These are phyloP conservation scores for Sympetrum striolatum DNA, from an alignment of 2,888 invertebrate genomes.

Conservation along the genomic window DNA sequence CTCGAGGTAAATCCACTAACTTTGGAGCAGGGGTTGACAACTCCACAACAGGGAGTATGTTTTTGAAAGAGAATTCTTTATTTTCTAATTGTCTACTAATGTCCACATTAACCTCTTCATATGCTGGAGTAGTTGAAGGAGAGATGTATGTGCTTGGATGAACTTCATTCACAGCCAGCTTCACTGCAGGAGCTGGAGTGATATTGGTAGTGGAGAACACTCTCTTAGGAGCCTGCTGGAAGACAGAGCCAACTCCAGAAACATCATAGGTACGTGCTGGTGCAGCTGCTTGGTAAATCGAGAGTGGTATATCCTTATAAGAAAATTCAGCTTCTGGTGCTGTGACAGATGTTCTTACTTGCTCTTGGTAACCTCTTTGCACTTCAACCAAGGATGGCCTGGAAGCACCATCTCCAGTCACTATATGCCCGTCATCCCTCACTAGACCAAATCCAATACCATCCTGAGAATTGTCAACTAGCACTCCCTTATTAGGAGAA, in stretches of 20 bases:
- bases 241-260: background rate
- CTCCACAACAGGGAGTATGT: background rate
- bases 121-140: background rate
- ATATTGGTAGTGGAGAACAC: background rate
- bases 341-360: background rate
- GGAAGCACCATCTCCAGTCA: conserved; percentile 14
- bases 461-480: background rate
- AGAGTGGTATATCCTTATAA: conserved; percentile 10
- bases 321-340: conserved; percentile 15
- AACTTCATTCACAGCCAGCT: background rate
- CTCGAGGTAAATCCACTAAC: background rate
- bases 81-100: background rate
- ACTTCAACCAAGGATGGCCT: conserved; percentile 1
- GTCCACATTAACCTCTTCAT: background rate
- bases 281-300: background rate
- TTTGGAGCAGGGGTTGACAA: background rate
- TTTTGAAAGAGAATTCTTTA: background rate
- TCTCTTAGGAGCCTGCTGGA: background rate
- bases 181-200: background rate
- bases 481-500: background rate
- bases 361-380: background rate
- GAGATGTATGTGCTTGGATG: background rate
- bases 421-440: background rate
- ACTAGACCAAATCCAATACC: background rate
- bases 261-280: background rate